phyloP scores from a whole-genome alignment of 1,140 invertebrate species.

The Apis dorsata region DNA sequence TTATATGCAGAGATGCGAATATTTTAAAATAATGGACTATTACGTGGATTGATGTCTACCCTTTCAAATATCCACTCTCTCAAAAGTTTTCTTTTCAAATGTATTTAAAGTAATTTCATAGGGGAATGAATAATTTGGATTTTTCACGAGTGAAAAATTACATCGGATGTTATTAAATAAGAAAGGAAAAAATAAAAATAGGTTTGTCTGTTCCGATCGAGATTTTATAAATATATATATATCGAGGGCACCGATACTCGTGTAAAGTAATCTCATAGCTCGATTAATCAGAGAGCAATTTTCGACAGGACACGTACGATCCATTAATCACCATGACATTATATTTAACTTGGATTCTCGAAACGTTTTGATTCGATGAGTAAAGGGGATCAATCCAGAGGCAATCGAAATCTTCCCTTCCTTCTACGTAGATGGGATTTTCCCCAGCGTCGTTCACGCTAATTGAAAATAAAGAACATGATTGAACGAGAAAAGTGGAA shows the following conservation, averaged over 20 bases:
- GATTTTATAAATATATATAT: not conserved
- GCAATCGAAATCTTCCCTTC: slow-evolving; percentile 25
- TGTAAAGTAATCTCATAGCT: slow-evolving; percentile 24
- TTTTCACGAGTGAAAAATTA: too few relatives aligned
- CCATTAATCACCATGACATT: slow-evolving; percentile 33
- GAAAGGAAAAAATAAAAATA: too few relatives aligned
- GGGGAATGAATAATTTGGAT: too few relatives aligned
- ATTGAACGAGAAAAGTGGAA: slow-evolving; percentile 4
- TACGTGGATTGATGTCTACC: too few relatives aligned
- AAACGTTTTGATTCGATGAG: not conserved
- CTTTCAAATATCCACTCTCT: too few relatives aligned
- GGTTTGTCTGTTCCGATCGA: too few relatives aligned
- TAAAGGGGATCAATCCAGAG: not conserved
- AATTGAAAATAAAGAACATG: slow-evolving; percentile 42
- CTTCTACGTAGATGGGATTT: slow-evolving; percentile 13
- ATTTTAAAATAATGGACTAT: too few relatives aligned
- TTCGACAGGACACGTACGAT: slow-evolving; percentile 12
- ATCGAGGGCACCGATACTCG: not conserved
- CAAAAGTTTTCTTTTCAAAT: too few relatives aligned
- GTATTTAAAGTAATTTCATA: too few relatives aligned
- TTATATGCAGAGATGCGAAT: too few relatives aligned
- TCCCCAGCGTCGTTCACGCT: slow-evolving; percentile 10
- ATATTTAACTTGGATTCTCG: slow-evolving; percentile 32
- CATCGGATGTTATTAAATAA: too few relatives aligned
- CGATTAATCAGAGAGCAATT: slow-evolving; percentile 35